phyloP scores from a whole-genome alignment of 2,113 vertebrate species.

The Chrysochloris asiatica region DNA sequence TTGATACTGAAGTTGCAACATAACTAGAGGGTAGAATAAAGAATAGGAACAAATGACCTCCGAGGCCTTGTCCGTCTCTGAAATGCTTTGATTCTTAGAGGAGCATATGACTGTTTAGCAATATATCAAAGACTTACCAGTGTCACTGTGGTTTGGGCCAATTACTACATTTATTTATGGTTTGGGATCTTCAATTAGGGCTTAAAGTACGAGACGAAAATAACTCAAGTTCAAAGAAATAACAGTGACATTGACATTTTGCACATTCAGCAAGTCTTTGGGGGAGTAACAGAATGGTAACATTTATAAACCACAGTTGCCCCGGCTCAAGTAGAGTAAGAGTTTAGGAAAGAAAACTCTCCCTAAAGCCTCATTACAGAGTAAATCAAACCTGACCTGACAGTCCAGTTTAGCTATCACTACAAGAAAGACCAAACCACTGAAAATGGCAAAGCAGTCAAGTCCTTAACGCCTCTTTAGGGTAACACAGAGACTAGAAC shows the following conservation, averaged over 20 bases:
- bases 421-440: neutral
- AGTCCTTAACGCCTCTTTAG: neutral
- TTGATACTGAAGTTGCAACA: slow-evolving; percentile 44
- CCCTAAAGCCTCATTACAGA: slow-evolving; percentile 54
- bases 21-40: slow-evolving; percentile 59
- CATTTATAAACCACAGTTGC: slow-evolving; percentile 46
- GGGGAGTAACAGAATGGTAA: slow-evolving; percentile 47
- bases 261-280: slow-evolving; percentile 61
- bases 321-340: slow-evolving; percentile 6
- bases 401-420: neutral
- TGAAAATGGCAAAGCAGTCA: slow-evolving; percentile 37
- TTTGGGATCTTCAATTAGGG: slow-evolving; percentile 66
- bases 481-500: neutral
- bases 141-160: slow-evolving; percentile 61
- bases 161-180: slow-evolving; percentile 77
- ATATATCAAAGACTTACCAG: slow-evolving; percentile 59
- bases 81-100: slow-evolving; percentile 66
- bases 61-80: slow-evolving; percentile 13
- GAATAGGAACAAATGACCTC: slow-evolving; percentile 50
- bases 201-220: slow-evolving; percentile 67
- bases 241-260: slow-evolving; percentile 59
- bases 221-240: slow-evolving; percentile 75
- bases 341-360: slow-evolving; percentile 47
- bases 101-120: slow-evolving; percentile 46
- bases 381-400: slow-evolving; percentile 59